Percentiles rank a stretch among this genome's conserved stretches.
These are phyloP conservation scores for Pelochelys cantorii DNA, from an alignment of 2,797 vertebrate genomes.

Conservation along the genomic window DNA sequence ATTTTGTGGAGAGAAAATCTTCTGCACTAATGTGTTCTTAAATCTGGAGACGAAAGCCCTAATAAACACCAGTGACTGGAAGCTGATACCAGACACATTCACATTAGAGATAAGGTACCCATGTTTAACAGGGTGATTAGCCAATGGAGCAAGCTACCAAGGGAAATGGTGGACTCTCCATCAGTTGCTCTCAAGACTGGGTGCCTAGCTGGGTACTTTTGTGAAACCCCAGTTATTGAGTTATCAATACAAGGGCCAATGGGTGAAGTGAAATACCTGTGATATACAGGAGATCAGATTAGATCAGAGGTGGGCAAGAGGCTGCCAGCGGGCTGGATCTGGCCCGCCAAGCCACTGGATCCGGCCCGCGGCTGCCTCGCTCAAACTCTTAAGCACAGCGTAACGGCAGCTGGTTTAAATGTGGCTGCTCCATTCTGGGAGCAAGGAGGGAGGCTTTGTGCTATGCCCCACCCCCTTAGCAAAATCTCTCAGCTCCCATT, in stretches of 20 bases:
- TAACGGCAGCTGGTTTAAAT: too few relatives aligned
- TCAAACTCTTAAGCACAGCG: too few relatives aligned
- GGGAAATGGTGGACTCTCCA: background rate
- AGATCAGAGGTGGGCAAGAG: background rate
- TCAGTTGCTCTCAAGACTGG: rapidly evolving
- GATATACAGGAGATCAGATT: background rate
- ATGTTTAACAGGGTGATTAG: background rate
- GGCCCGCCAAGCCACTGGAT: too few relatives aligned
- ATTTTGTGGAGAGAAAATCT: background rate
- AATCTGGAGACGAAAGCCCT: background rate
- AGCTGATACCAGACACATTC: background rate
- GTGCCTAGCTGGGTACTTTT: background rate
- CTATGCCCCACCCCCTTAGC: too few relatives aligned
- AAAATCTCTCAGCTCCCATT: too few relatives aligned
- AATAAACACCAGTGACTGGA: background rate
- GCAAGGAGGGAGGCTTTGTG: too few relatives aligned
- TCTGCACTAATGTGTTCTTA: background rate
- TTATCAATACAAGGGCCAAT: background rate
- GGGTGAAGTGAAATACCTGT: background rate
- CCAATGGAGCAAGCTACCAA: rapidly evolving
- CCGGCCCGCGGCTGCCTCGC: too few relatives aligned
- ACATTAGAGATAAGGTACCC: background rate
- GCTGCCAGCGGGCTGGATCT: too few relatives aligned
- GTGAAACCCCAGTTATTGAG: rapidly evolving
- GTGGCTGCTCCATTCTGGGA: too few relatives aligned